A percentile compares a stretch with the other conserved stretches of the same genome.
phyloP scores from a whole-genome alignment of 2,113 vertebrate species.

The Hoplias malabaricus region DNA sequence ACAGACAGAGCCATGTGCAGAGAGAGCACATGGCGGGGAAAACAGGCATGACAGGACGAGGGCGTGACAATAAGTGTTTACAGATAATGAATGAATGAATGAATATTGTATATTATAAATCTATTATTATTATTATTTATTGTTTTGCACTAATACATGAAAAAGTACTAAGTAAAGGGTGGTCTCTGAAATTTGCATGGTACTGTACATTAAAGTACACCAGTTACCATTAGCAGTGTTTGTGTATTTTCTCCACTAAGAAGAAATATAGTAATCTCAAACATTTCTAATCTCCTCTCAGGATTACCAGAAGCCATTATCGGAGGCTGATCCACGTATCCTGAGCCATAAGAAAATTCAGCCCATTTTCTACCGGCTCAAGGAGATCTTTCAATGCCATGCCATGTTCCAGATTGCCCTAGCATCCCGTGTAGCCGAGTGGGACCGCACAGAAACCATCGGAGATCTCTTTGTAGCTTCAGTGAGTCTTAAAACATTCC shows the following conservation, averaged over 20 bases:
- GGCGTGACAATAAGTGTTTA: too few relatives aligned
- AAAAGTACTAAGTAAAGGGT: too few relatives aligned
- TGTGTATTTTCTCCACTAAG: not conserved
- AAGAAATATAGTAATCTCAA: not conserved
- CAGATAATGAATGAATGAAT: too few relatives aligned
- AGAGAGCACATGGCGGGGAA: too few relatives aligned
- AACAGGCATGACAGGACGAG: too few relatives aligned
- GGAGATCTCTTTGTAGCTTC: constrained; percentile 88
- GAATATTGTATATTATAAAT: too few relatives aligned
- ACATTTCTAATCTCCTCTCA: constrained; percentile 44
- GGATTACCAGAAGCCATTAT: constrained; percentile 83
- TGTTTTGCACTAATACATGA: too few relatives aligned
- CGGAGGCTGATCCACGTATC: constrained; percentile 82
- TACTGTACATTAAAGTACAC: too few relatives aligned
- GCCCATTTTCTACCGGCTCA: constrained; percentile 77
- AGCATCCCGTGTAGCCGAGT: constrained; percentile 80
- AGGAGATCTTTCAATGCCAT: constrained; percentile 86
- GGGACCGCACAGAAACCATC: constrained; percentile 81
- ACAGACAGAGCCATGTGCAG: too few relatives aligned
- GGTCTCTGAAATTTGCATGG: too few relatives aligned
- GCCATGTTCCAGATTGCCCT: constrained; percentile 89
- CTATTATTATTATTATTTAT: too few relatives aligned
- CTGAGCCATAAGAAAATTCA: constrained; percentile 80
- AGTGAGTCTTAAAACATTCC: constrained; percentile 57
- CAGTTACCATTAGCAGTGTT: too few relatives aligned